Evolutionary conservation across 2,797 vertebrate genomes (phyloP).

Genomic region (Gila robusta): DNA sequence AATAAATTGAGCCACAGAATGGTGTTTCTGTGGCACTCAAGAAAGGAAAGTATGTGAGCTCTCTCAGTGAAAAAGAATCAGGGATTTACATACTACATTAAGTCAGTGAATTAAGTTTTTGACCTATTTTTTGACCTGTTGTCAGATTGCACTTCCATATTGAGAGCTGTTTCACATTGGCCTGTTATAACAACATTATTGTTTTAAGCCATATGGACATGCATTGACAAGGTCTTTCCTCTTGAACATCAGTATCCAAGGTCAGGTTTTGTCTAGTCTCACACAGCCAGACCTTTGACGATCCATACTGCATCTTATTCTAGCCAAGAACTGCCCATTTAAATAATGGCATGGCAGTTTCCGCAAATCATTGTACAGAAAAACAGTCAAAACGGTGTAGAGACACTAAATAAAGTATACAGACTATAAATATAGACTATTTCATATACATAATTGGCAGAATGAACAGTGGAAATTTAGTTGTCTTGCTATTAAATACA

Average conservation of each 20-base stretch:
- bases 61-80: constrained; percentile 13
- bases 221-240: neutral
- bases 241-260: constrained; percentile 4
- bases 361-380: neutral
- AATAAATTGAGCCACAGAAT: constrained; percentile 62
- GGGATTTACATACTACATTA: neutral
- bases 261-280: constrained; percentile 30
- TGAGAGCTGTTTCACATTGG: neutral
- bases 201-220: constrained; percentile 1
- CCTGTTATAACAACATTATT: constrained; percentile 17
- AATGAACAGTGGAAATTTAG: neutral
- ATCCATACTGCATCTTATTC: constrained; percentile 12
- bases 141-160: neutral
- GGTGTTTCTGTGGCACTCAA: constrained; percentile 41
- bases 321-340: neutral
- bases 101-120: neutral
- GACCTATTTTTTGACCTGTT: neutral
- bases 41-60: constrained; percentile 38
- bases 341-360: constrained; percentile 3
- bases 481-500: neutral
- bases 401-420: neutral
- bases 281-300: neutral
- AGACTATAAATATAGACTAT: neutral
- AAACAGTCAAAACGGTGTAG: neutral
- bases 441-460: neutral